Evolutionary conservation across 92 coral and sea anemone species (phyloP).

Genomic region (Zoanthus sansibaricus): DNA sequence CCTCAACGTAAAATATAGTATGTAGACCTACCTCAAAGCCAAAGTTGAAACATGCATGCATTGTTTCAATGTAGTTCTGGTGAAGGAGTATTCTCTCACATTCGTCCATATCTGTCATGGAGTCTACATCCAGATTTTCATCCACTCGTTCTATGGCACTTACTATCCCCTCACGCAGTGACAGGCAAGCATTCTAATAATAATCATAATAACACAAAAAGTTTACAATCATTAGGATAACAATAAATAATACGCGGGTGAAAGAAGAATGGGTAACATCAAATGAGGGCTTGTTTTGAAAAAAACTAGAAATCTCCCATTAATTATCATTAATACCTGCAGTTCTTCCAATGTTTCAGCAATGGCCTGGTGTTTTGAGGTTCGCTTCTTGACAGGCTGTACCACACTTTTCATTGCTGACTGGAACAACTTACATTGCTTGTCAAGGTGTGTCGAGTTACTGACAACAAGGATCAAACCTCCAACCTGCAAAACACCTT

Average conservation of each 20-base stretch:
- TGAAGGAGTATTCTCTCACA: conserved; percentile 72
- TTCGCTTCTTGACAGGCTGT: conserved; percentile 72
- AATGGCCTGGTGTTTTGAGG: conserved; percentile 95
- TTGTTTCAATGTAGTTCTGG: conserved; percentile 83
- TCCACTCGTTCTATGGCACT: conserved; percentile 88
- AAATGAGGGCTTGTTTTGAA: too few species aligned
- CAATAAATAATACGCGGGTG: too few species aligned
- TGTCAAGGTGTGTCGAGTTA: conserved; percentile 81
- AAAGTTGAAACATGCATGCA: conserved; percentile 89
- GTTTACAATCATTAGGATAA: too few species aligned
- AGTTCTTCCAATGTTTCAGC: conserved; percentile 83
- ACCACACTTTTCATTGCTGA: conserved; percentile 68
- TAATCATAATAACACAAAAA: not conserved
- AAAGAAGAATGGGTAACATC: too few species aligned
- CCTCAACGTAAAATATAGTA: too few species aligned
- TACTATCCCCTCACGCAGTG: conserved; percentile 77
- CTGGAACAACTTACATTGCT: conserved; percentile 71
- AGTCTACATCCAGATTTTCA: conserved; percentile 87
- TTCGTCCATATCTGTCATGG: conserved; percentile 88
- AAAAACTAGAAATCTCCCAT: not conserved
- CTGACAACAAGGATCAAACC: conserved; percentile 88
- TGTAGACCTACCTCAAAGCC: conserved; percentile 87
- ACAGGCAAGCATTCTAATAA: conserved; percentile 75
- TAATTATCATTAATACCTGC: conserved; percentile 58
- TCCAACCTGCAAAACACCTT: conserved; percentile 74